A percentile compares a stretch with the other conserved stretches of the same genome.
Conservation (phyloP, 2,113 vertebrate genomes). For the Perognathus longimembris region DNA sequence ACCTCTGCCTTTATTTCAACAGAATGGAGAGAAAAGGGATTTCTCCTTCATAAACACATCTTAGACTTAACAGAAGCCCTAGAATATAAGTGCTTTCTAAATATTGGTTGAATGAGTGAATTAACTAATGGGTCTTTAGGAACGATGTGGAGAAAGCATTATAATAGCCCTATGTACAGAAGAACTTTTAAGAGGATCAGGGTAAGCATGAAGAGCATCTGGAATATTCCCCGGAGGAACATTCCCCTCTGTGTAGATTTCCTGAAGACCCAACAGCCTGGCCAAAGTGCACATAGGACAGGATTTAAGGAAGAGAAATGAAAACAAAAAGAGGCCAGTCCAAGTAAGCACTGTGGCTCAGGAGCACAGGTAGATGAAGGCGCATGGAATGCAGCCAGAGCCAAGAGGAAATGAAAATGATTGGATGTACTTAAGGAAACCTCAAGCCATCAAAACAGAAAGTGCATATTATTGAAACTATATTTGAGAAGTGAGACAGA, state of each 20-base stretch:
- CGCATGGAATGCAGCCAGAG: neutral
- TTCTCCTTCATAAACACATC: slow-evolving; percentile 58
- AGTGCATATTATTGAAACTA: slow-evolving; percentile 42
- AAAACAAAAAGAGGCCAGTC: slow-evolving; percentile 10
- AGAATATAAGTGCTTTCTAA: slow-evolving; percentile 72
- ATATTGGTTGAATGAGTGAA: slow-evolving; percentile 69
- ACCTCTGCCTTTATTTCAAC: slow-evolving; percentile 17
- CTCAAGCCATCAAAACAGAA: slow-evolving; percentile 66
- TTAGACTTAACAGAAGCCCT: slow-evolving; percentile 41
- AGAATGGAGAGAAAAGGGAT: neutral
- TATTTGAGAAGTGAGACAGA: slow-evolving; percentile 64
- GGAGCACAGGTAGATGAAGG: neutral
- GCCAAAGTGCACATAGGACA: neutral
- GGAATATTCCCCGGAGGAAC: slow-evolving; percentile 54
- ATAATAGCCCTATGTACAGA: slow-evolving; percentile 52
- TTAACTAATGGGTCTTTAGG: slow-evolving; percentile 74
- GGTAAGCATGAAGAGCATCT: slow-evolving; percentile 53
- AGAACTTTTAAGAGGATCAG: slow-evolving; percentile 55
- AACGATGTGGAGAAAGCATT: slow-evolving; percentile 74
- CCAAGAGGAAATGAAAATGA: slow-evolving; percentile 59
- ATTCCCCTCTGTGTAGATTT: neutral
- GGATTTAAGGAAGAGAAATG: neutral
- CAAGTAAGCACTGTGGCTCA: neutral
- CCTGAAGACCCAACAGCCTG: slow-evolving; percentile 18
- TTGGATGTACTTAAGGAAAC: slow-evolving; percentile 48